Conservation (phyloP, 2,113 vertebrate species). For the Struthio camelus region DNA sequence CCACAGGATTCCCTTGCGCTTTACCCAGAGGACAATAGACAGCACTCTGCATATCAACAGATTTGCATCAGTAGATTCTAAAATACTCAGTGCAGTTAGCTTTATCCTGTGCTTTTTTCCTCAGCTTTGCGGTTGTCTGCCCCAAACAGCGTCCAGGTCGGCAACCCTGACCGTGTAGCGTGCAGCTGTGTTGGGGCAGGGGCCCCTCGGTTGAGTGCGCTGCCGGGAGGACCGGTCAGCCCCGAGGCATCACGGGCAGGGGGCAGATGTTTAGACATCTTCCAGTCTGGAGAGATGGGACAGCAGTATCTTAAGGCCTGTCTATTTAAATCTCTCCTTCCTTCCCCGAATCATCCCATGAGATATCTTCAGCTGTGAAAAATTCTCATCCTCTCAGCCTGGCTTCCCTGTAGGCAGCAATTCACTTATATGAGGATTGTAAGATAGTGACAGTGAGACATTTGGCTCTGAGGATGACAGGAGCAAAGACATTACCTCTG, state of each 20-base stretch:
- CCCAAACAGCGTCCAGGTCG: fast-evolving
- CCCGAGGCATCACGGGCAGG: fast-evolving
- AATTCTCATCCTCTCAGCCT: neutral
- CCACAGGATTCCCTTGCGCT: neutral
- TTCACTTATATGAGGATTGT: neutral
- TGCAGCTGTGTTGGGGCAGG: neutral
- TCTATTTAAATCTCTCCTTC: neutral
- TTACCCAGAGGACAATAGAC: neutral
- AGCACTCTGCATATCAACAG: neutral
- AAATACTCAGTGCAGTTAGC: neutral
- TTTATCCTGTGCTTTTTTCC: neutral
- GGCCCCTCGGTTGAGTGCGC: fast-evolving
- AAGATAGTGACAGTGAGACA: neutral
- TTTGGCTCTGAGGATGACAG: neutral
- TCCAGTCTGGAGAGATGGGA: neutral
- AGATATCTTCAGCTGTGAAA: neutral
- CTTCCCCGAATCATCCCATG: neutral
- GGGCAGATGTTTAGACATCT: neutral
- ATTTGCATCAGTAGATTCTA: neutral
- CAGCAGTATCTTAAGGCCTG: neutral
- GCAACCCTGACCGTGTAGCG: neutral
- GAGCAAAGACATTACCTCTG: neutral
- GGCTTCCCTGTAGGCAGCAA: neutral
- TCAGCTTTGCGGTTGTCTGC: neutral
- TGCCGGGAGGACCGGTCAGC: neutral